A percentile compares a stretch with the other conserved stretches of the same genome.
Conservation (phyloP, 2,888 invertebrate genomes). For the Rhingia campestris region DNA sequence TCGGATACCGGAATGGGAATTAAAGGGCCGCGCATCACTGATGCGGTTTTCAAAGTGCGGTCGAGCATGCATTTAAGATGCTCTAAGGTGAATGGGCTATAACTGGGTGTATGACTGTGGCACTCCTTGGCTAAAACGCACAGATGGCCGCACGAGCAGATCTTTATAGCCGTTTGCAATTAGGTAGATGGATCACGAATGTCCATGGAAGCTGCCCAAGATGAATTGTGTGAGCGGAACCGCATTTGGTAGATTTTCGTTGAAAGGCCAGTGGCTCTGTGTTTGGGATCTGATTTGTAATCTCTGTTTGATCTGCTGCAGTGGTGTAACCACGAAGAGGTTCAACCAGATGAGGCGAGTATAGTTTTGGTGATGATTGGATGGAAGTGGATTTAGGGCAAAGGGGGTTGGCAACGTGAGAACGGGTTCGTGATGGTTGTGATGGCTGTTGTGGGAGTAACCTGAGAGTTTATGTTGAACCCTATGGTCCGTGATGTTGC, state of each 20-base stretch:
- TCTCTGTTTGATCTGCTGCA: neutral
- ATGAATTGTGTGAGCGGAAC: conserved; percentile 21
- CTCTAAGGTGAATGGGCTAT: conserved; percentile 23
- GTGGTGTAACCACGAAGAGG: neutral
- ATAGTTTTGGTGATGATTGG: too few species aligned
- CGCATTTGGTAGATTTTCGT: neutral
- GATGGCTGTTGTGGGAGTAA: too few species aligned
- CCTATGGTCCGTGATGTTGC: too few species aligned
- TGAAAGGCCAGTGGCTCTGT: neutral
- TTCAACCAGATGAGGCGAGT: neutral
- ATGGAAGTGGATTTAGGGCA: too few species aligned
- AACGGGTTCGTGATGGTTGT: too few species aligned
- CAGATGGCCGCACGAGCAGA: conserved; percentile 24
- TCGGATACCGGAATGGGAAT: conserved; percentile 46
- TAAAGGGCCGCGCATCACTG: conserved; percentile 46
- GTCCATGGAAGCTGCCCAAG: conserved; percentile 37
- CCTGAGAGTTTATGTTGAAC: too few species aligned
- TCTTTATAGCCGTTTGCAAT: conserved; percentile 52
- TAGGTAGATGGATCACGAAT: conserved; percentile 64
- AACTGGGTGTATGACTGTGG: neutral
- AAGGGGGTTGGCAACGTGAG: too few species aligned
- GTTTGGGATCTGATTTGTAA: neutral
- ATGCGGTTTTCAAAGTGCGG: conserved; percentile 58
- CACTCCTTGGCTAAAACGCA: conserved; percentile 7
- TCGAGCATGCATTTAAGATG: conserved; percentile 59